Evolutionary conservation across 2,888 invertebrate species (phyloP).

Genomic region (Aleiodes alternator): DNA sequence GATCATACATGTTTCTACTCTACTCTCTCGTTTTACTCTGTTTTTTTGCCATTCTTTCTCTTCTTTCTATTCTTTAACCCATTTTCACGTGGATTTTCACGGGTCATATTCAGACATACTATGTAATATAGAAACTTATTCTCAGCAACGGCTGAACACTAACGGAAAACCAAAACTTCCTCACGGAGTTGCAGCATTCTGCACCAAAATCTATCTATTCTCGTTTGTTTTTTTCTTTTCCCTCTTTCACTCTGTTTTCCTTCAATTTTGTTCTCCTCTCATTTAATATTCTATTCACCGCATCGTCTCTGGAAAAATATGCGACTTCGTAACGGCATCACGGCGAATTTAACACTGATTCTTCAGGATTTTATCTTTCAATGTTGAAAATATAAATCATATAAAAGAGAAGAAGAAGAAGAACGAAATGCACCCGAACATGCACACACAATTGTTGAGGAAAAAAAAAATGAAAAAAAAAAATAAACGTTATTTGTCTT

Average conservation of each 20-base stretch:
- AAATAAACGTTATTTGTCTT: background rate
- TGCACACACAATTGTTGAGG: constrained; percentile 15
- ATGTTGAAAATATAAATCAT: background rate
- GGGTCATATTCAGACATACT: constrained; percentile 2
- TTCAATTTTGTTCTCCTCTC: background rate
- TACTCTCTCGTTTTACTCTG: background rate
- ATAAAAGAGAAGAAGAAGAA: background rate
- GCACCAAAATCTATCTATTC: constrained; percentile 8
- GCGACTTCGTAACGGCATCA: background rate
- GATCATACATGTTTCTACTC: background rate
- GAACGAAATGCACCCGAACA: constrained; percentile 1
- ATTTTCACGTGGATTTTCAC: background rate
- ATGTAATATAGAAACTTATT: constrained; percentile 22
- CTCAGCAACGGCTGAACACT: background rate
- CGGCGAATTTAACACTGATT: constrained; percentile 2
- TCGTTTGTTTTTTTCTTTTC: background rate
- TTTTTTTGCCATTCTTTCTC: background rate
- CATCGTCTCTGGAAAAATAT: background rate
- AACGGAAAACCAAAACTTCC: constrained; percentile 15
- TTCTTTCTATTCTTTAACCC: background rate
- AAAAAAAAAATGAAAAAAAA: background rate
- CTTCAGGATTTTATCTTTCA: background rate
- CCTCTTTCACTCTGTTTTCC: background rate
- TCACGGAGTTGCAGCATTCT: background rate
- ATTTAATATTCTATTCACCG: background rate